Evolutionary conservation across 30 jellyfish, hydroid and myxozoan genomes (phyloP).

Genomic region (Morbakka virulenta): DNA sequence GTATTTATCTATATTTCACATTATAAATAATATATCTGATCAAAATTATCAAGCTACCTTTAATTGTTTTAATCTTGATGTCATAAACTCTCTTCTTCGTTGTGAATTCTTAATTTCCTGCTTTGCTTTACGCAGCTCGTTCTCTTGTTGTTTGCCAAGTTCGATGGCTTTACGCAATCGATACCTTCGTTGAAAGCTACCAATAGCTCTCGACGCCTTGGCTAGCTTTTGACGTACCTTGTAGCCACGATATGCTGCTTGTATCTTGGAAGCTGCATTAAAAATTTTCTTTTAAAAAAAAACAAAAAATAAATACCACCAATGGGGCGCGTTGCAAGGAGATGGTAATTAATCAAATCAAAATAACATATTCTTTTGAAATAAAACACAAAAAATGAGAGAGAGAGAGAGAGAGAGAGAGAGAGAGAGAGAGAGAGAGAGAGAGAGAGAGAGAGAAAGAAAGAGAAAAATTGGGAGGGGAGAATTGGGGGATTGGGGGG

Average conservation of each 20-base stretch:
- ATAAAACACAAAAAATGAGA: no score
- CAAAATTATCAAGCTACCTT: slow-evolving; percentile 38
- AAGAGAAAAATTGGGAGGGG: no score
- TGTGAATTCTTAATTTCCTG: slow-evolving; percentile 25
- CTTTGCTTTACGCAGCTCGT: background rate
- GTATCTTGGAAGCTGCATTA: slow-evolving; percentile 64
- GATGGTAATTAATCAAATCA: background rate
- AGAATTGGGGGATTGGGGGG: no score
- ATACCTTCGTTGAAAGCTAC: slow-evolving; percentile 57
- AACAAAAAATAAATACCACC: no score
- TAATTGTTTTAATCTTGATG: slow-evolving; percentile 57
- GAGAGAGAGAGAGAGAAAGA: no score
- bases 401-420: no score
- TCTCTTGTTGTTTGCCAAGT: slow-evolving; percentile 1
- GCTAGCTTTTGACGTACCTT: slow-evolving; percentile 28
- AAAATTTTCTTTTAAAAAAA: slow-evolving; percentile 29
- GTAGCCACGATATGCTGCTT: slow-evolving; percentile 69
- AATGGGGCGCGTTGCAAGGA: background rate
- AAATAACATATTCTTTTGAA: no score
- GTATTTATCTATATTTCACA: no score
- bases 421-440: no score
- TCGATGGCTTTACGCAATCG: slow-evolving; percentile 11
- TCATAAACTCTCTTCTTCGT: slow-evolving; percentile 54
- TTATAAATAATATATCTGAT: no score
- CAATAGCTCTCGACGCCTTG: slow-evolving; percentile 49